Conservation (phyloP, 2,113 vertebrate species). For the Mandrillus leucophaeus region DNA sequence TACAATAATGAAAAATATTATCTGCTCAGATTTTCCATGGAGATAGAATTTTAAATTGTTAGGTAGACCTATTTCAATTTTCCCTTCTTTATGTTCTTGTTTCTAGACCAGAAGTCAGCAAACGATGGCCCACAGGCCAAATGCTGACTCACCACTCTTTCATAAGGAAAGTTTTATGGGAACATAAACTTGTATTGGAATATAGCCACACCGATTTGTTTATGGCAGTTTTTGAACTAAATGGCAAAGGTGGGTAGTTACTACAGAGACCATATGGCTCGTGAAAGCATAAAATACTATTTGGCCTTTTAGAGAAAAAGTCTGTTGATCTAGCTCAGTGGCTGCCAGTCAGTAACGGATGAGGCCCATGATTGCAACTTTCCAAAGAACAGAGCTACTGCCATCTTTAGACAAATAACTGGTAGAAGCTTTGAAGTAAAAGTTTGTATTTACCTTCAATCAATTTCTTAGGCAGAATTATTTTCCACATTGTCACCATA, state of each 20-base stretch:
- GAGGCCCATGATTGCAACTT: background rate
- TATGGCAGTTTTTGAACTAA: background rate
- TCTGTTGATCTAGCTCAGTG: background rate
- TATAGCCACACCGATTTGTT: background rate
- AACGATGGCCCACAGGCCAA: background rate
- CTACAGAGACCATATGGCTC: background rate
- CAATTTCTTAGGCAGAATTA: background rate
- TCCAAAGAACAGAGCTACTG: background rate
- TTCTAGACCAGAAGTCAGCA: background rate
- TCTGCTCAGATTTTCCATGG: background rate
- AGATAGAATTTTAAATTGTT: background rate
- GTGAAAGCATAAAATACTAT: background rate
- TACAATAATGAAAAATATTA: background rate
- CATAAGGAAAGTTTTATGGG: background rate
- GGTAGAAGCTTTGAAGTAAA: background rate
- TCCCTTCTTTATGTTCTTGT: background rate
- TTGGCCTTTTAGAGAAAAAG: background rate
- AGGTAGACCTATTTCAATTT: background rate
- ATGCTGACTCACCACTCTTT: background rate
- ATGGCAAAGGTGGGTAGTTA: background rate
- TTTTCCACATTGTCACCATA: background rate
- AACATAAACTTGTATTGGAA: background rate
- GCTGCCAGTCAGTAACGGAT: background rate
- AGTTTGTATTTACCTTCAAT: background rate
- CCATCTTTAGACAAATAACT: background rate